Conservation (phyloP, 53 echinoderm and acorn worm genomes). For the Arbacia lixula region DNA sequence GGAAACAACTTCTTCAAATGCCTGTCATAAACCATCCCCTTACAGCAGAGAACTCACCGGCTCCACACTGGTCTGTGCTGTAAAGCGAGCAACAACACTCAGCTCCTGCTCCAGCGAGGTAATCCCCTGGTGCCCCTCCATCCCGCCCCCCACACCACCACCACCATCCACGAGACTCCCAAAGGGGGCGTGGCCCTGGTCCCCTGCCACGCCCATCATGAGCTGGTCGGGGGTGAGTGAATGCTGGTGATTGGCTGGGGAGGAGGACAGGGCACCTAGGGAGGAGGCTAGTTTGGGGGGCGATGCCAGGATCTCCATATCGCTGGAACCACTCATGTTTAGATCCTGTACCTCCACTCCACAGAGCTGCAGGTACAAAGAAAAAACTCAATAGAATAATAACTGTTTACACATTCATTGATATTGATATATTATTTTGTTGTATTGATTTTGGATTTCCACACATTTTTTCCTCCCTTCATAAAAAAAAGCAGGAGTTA, state of each 20-base stretch:
- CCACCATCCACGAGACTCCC: no score
- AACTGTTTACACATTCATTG: no score
- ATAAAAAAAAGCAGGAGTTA: no score
- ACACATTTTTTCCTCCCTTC: no score
- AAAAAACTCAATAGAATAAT: no score
- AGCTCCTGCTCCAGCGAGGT: slow-evolving; percentile 82
- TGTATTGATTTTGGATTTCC: no score
- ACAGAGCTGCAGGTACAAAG: slow-evolving; percentile 65
- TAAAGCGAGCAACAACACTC: slow-evolving; percentile 46
- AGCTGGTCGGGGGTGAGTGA: slow-evolving; percentile 42
- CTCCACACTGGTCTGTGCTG: slow-evolving; percentile 75
- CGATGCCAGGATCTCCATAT: slow-evolving; percentile 65
- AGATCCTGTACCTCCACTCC: slow-evolving; percentile 86
- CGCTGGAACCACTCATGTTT: slow-evolving; percentile 49
- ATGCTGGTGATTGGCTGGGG: slow-evolving; percentile 20
- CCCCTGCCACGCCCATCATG: slow-evolving; percentile 12
- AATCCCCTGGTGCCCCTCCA: slow-evolving; percentile 12
- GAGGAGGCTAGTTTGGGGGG: slow-evolving; percentile 55
- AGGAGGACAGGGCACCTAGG: slow-evolving; percentile 16
- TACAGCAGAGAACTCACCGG: slow-evolving; percentile 52
- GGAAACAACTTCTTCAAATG: no score
- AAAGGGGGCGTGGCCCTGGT: not conserved
- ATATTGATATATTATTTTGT: no score
- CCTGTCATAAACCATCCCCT: no score
- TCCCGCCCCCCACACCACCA: no score